Evolutionary conservation across 1,140 invertebrate genomes (phyloP).

Genomic region (Colletes latitarsis): DNA sequence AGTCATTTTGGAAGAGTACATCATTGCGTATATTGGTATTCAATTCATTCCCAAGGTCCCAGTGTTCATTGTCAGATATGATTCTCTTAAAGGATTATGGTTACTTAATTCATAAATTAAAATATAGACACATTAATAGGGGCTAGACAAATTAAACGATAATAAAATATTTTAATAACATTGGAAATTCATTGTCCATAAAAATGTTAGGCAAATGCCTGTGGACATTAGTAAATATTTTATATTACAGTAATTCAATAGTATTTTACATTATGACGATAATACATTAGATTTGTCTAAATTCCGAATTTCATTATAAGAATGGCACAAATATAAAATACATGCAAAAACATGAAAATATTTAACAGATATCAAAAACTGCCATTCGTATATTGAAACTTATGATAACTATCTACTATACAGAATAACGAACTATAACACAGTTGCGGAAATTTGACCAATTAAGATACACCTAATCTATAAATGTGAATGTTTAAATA

Average conservation of each 20-base stretch:
- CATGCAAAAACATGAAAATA: constrained; percentile 56
- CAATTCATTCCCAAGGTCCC: constrained; percentile 53
- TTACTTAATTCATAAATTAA: constrained; percentile 52
- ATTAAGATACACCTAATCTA: constrained; percentile 46
- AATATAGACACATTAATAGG: constrained; percentile 51
- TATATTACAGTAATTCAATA: constrained; percentile 61
- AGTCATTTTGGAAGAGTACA: constrained; percentile 37
- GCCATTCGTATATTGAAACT: constrained; percentile 58
- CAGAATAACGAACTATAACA: constrained; percentile 54
- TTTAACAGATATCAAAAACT: constrained; percentile 41
- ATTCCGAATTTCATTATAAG: constrained; percentile 54
- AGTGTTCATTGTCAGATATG: constrained; percentile 45
- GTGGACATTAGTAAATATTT: constrained; percentile 53
- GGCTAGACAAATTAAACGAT: constrained; percentile 60
- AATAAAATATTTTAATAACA: constrained; percentile 66
- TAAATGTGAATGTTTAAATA: constrained; percentile 53
- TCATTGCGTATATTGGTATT: constrained; percentile 47
- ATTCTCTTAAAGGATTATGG: constrained; percentile 50
- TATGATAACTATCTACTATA: constrained; percentile 52
- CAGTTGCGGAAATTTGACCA: constrained; percentile 40
- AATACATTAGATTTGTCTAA: constrained; percentile 42
- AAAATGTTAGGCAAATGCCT: constrained; percentile 35
- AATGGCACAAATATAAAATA: constrained; percentile 47
- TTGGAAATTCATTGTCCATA: constrained; percentile 57
- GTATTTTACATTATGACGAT: constrained; percentile 56